Base-by-base conservation (phyloP, 2,797 vertebrate genomes). In the Rhyacichthys aspro region DNA sequence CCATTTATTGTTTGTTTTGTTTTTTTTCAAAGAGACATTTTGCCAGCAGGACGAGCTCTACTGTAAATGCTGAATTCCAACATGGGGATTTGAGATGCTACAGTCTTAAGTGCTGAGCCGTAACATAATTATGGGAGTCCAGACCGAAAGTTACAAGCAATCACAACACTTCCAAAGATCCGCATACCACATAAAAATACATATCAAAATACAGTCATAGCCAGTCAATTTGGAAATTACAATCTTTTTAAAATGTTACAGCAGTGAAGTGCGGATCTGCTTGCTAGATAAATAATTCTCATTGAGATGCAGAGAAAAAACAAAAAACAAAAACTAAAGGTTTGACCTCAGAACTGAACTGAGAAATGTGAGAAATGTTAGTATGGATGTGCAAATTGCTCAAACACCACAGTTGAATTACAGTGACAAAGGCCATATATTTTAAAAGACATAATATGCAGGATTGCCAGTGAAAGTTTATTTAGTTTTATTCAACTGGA, bases 1-100 rank as follows among this genome's bases (percentile, higher is more conserved):
- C 70, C 39, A 68, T 88, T 86, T 86, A 84, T 86, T 83, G 42
- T 79, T 83, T n/a, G n/a, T n/a, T n/a, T n/a, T n/a, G n/a, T 74
- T 77, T 69, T 17, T 82, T 63, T 74, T 70, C 60, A 84, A 73
- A 69, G 69, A 86, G 88, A 87, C 82, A 85, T 76, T 87, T 75
- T 33, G 56, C 62, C 79, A 75, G 64, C 66, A 53, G 63, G 57
- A 62, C 68, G 60, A 71, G 53, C 18, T 61, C 52, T 76, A 72
- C 69, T 72, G 63, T n/a, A 28, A 28, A 28, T 28, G 23, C 23
- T 28, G 23, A 28, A 28, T 5, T 28, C 23, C 3, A 6, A 28
- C 23, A 28, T 28, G 23, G 5, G 2, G 61, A 55, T 59, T 67
- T 36, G 43, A 73, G 76, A 81, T 76, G 84, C 83, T 89, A 87